Evolutionary conservation across 2,113 vertebrate species (phyloP).

Genomic region (Ceyx cyanopectus): DNA sequence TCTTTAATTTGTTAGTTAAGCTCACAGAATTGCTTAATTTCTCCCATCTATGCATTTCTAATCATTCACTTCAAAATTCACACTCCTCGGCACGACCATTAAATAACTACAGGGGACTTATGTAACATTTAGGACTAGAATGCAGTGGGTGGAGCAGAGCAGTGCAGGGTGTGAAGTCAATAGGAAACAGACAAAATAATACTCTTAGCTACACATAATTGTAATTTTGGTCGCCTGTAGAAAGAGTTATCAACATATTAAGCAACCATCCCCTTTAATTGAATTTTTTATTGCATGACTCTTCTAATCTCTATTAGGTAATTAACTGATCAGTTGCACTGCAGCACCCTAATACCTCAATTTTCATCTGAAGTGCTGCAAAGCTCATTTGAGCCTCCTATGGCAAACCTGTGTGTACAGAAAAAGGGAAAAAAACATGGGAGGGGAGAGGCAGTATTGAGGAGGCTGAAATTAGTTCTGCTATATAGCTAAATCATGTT

Average conservation of each 20-base stretch:
- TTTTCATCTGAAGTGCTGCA: constrained; percentile 30
- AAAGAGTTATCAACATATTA: constrained; percentile 40
- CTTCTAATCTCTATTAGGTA: constrained; percentile 46
- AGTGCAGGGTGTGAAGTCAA: neutral
- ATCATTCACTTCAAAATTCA: neutral
- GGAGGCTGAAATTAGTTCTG: neutral
- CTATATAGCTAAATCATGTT: neutral
- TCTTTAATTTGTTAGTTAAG: neutral
- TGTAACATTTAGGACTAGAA: neutral
- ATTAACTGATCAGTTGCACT: constrained; percentile 58
- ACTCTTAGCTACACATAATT: neutral
- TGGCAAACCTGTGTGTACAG: neutral
- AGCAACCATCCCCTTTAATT: constrained; percentile 37
- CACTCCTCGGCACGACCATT: neutral
- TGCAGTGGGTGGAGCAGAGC: neutral
- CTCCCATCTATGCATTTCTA: neutral
- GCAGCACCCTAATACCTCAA: constrained; percentile 10
- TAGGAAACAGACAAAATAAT: constrained; percentile 18
- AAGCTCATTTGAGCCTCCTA: constrained; percentile 9
- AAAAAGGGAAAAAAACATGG: neutral
- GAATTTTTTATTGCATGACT: constrained; percentile 38
- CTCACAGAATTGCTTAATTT: neutral
- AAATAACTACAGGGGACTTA: neutral
- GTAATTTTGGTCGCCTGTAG: constrained; percentile 17
- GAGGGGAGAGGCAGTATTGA: neutral